phyloP scores from a whole-genome alignment of 2,113 vertebrate species.

The Syngnathus floridae region DNA sequence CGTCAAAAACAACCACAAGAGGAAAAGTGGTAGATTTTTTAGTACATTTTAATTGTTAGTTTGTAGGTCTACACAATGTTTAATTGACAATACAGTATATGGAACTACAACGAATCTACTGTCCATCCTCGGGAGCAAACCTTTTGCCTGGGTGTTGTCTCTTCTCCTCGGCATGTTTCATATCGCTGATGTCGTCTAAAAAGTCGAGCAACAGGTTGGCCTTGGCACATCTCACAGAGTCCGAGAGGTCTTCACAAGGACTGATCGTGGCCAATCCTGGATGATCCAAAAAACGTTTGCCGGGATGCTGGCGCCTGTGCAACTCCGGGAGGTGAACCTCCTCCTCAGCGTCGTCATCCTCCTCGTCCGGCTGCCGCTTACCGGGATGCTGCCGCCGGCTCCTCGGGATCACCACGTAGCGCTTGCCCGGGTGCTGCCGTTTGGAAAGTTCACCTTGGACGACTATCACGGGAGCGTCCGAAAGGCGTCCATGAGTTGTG shows the following conservation, averaged over 20 bases:
- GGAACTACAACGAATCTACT: slow-evolving; percentile 50
- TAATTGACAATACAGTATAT: slow-evolving; percentile 39
- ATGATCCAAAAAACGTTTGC: slow-evolving; percentile 73
- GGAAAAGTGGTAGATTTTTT: slow-evolving; percentile 16
- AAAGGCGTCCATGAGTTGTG: slow-evolving; percentile 37
- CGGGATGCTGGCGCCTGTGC: slow-evolving; percentile 81
- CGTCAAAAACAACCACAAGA: slow-evolving; percentile 26
- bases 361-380: slow-evolving; percentile 59
- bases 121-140: slow-evolving; percentile 55
- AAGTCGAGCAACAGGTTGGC: slow-evolving; percentile 75
- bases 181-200: slow-evolving; percentile 66
- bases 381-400: slow-evolving; percentile 75
- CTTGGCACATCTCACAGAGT: slow-evolving; percentile 69
- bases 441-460: slow-evolving; percentile 69
- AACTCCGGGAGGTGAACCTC: slow-evolving; percentile 35
- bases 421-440: slow-evolving; percentile 80
- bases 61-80: slow-evolving; percentile 29
- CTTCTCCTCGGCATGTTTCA: slow-evolving; percentile 73
- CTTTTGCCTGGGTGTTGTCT: slow-evolving; percentile 83
- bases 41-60: slow-evolving; percentile 37
- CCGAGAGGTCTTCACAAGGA: slow-evolving; percentile 67
- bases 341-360: slow-evolving; percentile 38
- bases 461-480: slow-evolving; percentile 49
- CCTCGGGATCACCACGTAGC: slow-evolving; percentile 55
- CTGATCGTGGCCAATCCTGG: slow-evolving; percentile 57